Evolutionary conservation across 2,888 invertebrate genomes (phyloP), one percentile per base, ranked within the genome.

Genomic region (Arrhopalites spinosus): DNA sequence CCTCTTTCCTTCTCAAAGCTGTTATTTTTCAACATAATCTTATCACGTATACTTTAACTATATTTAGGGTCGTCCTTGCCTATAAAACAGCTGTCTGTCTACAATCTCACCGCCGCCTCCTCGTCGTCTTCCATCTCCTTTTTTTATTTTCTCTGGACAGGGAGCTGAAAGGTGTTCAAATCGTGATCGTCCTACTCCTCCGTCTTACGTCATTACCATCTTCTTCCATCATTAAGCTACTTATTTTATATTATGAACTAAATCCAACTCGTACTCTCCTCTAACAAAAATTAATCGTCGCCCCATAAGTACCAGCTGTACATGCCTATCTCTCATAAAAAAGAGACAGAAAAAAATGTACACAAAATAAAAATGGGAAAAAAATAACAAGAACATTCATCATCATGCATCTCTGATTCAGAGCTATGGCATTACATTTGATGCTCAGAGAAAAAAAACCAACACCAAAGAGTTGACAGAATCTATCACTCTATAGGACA

Each of bases 131-230:
- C 53, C 7, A n/a, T 53, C 53, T 53, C 53, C 5, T 8, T 53
- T 1, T 53, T 1, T 53, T 1, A 1, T n/a, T 53, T n/a, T 67
- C 67, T 43, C 20, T 29, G 36, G 36, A 64, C 11, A 36, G 64
- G 20, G 64, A 64, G 29, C 15, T 17, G 30, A 64, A 64, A 64
- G 64, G 47, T 68, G 68, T 25, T 68, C 68, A 68, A 68, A 36
- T 64, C 64, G 64, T 64, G 64, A 64, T 64, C 29, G 64, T 64
- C 64, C 36, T 23, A 59, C 59, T 23, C 25, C 27, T 59, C 59
- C 59, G 8, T 59, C 20, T 20, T 27, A 68, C 68, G 11, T 36
- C 23, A 68, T 15, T 43, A 30, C 1, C 23, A 17, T 36, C 63
- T 63, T 8, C 63, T 17, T 63, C 63, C 15, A 15, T 20, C 29